These are phyloP conservation scores for Morone chrysops DNA, from an alignment of 2,113 vertebrate species.

Conservation along the genomic window DNA sequence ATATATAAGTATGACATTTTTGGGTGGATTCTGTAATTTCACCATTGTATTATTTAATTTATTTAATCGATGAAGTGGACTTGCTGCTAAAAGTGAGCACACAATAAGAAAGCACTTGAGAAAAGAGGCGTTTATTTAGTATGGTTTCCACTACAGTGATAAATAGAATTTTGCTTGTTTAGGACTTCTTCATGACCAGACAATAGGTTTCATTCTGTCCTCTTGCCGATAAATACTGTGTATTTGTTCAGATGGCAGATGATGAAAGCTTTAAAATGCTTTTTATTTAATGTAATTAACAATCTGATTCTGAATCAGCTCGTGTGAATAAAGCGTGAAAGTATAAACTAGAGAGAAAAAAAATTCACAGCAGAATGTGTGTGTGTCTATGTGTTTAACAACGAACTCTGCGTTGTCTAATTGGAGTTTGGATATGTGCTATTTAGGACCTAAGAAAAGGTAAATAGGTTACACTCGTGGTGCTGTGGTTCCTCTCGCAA, in stretches of 20 bases:
- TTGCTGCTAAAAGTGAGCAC: not conserved
- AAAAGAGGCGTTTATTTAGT: not conserved
- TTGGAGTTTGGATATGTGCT: constrained; percentile 66
- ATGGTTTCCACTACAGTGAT: not conserved
- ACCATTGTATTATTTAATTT: not conserved
- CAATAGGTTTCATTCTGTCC: not conserved
- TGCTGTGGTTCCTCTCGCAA: constrained; percentile 71
- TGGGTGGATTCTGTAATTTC: not conserved
- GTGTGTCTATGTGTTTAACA: constrained; percentile 84
- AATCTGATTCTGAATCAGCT: not conserved
- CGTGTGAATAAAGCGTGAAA: not conserved
- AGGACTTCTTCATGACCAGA: not conserved
- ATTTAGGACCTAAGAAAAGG: constrained; percentile 72
- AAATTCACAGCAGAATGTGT: constrained; percentile 66
- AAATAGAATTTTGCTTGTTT: not conserved
- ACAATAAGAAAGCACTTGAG: not conserved
- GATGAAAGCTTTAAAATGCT: not conserved
- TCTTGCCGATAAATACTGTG: not conserved
- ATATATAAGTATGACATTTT: constrained; percentile 16
- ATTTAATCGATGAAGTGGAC: not conserved
- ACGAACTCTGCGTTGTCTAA: constrained; percentile 71
- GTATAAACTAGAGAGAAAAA: constrained; percentile 7
- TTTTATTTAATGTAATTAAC: constrained; percentile 3
- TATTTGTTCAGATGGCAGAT: not conserved
- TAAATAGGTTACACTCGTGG: constrained; percentile 75